Conservation (phyloP, 2,113 vertebrate genomes). For the Gasterosteus nipponicus region DNA sequence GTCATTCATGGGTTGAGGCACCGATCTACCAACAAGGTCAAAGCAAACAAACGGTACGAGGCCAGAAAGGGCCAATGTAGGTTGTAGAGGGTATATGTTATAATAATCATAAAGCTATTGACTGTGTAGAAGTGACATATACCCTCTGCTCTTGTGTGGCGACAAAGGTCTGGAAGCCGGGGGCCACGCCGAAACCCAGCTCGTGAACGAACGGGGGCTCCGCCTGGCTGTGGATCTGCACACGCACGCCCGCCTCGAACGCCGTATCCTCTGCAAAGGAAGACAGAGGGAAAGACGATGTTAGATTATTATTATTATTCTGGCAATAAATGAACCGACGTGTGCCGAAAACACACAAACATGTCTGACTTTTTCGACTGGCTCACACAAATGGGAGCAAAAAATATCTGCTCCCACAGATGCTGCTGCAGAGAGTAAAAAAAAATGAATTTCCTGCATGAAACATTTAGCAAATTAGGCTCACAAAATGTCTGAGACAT, state of each 20-base stretch:
- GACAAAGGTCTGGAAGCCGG: constrained; percentile 98
- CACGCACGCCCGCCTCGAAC: constrained; percentile 96
- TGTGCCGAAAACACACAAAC: neutral
- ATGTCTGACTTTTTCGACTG: constrained; percentile 7
- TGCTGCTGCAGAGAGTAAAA: neutral
- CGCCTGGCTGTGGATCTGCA: constrained; percentile 98
- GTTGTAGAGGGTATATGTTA: neutral
- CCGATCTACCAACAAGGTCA: constrained; percentile 52
- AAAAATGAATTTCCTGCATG: constrained; percentile 26
- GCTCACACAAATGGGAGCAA: constrained; percentile 21
- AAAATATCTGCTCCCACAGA: constrained; percentile 18
- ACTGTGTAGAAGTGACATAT: constrained; percentile 62
- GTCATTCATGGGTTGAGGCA: constrained; percentile 10
- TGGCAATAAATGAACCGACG: constrained; percentile 14
- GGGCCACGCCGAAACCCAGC: constrained; percentile 96
- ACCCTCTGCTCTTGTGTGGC: constrained; percentile 99
- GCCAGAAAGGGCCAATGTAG: constrained; percentile 8
- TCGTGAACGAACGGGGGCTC: constrained; percentile 98
- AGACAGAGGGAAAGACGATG: constrained; percentile 8
- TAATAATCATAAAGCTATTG: constrained; percentile 10
- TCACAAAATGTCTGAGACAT: neutral
- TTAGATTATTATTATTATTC: constrained; percentile 22
- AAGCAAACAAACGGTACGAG: constrained; percentile 30
- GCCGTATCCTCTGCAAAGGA: constrained; percentile 92
- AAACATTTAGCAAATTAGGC: constrained; percentile 7